These are phyloP conservation scores for Myrmecophaga tridactyla DNA, from an alignment of 2,113 vertebrate species.

Conservation along the genomic window DNA sequence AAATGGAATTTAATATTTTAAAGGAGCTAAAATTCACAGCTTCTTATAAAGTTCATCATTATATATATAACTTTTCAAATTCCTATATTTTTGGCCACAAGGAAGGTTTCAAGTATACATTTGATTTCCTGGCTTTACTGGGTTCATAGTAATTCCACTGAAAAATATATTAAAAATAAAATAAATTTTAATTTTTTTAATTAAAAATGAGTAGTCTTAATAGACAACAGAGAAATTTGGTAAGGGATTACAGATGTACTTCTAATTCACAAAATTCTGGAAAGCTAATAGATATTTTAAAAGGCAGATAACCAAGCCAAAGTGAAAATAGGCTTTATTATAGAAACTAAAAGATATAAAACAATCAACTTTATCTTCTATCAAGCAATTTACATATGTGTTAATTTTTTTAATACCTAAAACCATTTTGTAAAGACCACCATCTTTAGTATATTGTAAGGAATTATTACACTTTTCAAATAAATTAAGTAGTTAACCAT, in stretches of 20 bases:
- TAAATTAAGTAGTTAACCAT: background rate
- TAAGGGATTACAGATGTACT: background rate
- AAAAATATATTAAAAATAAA: background rate
- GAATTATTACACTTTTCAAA: background rate
- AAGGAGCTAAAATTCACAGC: background rate
- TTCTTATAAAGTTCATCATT: background rate
- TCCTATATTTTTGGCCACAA: background rate
- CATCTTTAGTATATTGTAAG: background rate
- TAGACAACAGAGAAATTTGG: background rate
- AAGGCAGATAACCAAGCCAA: background rate
- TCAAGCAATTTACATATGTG: background rate
- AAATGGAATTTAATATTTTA: background rate
- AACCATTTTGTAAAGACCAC: background rate
- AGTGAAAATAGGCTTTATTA: background rate
- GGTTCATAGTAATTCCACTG: background rate
- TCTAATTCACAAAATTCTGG: background rate
- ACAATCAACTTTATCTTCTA: background rate
- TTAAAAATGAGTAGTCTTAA: background rate
- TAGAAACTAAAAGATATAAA: background rate
- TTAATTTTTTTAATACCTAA: background rate
- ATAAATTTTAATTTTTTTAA: too few species aligned
- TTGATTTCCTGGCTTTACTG: background rate
- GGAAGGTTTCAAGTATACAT: background rate
- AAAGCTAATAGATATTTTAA: background rate
- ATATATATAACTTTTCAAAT: background rate